These are phyloP conservation scores for Drosophila leontia DNA, from an alignment of 1,140 invertebrate genomes.

Conservation along the genomic window DNA sequence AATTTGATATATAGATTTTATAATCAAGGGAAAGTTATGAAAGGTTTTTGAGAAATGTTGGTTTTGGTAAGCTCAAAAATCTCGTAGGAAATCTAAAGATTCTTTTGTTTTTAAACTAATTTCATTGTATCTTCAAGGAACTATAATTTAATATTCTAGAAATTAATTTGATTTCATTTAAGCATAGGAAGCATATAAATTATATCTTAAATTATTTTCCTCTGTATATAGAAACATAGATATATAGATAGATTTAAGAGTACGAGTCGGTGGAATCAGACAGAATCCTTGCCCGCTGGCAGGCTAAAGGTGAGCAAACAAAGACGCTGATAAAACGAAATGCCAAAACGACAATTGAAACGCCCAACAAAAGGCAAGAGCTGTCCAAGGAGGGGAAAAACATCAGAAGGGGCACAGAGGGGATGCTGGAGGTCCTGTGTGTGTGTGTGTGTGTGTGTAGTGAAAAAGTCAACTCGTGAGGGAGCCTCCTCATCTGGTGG, in stretches of 20 bases:
- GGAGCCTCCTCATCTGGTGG: constrained; percentile 40
- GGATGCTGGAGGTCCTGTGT: not conserved
- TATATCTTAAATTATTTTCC: constrained; percentile 7
- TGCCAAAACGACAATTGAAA: constrained; percentile 80
- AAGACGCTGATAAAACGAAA: constrained; percentile 80
- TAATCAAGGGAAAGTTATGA: not conserved
- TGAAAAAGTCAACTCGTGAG: constrained; percentile 73
- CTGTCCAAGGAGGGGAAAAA: constrained; percentile 17
- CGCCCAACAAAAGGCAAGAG: constrained; percentile 70
- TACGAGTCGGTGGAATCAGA: constrained; percentile 3
- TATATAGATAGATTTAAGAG: not conserved
- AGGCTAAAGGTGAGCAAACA: constrained; percentile 71
- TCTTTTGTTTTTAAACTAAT: too few relatives aligned
- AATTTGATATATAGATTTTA: too few relatives aligned
- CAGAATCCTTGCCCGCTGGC: constrained; percentile 56
- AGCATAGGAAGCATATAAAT: too few relatives aligned
- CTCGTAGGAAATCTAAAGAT: too few relatives aligned
- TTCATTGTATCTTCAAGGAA: too few relatives aligned
- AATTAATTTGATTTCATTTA: too few relatives aligned
- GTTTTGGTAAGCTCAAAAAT: too few relatives aligned
- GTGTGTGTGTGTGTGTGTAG: constrained; percentile 37
- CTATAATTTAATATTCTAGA: too few relatives aligned
- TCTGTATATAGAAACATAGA: constrained; percentile 2
- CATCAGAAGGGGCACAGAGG: not conserved
- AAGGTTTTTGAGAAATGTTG: too few relatives aligned